phyloP scores from a whole-genome alignment of 2,113 vertebrate genomes.

The Myotis davidii region DNA sequence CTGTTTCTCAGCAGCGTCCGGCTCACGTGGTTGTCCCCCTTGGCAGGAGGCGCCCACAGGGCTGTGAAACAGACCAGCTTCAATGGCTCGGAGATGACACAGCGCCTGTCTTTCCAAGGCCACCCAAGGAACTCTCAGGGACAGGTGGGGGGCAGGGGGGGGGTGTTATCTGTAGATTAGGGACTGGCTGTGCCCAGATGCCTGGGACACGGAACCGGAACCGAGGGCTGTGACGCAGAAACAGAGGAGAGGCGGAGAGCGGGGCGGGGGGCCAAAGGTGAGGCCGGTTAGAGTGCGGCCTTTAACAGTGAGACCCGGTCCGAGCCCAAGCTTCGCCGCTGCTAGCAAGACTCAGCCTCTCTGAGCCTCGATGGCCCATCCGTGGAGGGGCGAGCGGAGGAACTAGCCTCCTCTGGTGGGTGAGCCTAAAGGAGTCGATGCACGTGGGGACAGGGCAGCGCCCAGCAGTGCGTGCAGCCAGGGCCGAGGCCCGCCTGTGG shows the following conservation, averaged over 20 bases:
- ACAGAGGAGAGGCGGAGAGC: neutral
- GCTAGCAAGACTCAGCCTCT: neutral
- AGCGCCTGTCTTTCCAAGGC: neutral
- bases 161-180: neutral
- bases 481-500: too few species aligned
- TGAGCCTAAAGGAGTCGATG: neutral
- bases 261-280: neutral
- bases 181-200: neutral
- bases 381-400: fast-evolving
- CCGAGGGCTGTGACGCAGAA: neutral
- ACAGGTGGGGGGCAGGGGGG: too few species aligned
- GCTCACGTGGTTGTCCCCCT: fast-evolving
- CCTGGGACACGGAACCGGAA: too few species aligned
- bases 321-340: neutral
- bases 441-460: fast-evolving
- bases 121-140: neutral
- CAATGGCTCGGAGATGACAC: neutral
- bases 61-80: neutral
- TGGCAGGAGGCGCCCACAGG: neutral
- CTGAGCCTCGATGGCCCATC: neutral
- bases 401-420: fast-evolving
- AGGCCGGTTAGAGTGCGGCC: fast-evolving
- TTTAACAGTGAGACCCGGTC: neutral
- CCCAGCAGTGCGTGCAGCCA: too few species aligned
- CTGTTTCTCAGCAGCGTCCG: neutral